Evolutionary conservation across 2,888 invertebrate genomes (phyloP), one percentile per base, ranked within the genome.

Genomic region (Diloba caeruleocephala): DNA sequence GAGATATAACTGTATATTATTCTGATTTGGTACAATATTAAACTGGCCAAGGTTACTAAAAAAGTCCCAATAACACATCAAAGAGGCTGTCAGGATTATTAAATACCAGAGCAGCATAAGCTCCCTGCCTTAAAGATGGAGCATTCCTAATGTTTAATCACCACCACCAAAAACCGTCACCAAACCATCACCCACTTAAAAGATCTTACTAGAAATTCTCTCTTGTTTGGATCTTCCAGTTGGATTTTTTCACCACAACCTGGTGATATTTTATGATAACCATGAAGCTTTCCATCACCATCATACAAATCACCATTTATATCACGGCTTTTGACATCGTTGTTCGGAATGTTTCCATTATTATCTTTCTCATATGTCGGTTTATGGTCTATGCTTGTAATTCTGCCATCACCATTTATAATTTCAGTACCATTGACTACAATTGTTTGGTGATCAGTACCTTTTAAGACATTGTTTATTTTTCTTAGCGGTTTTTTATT

Each of bases 171-270:
- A 13, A 23, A 14, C 19, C 26, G 17, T 21, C 28, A 0, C 26
- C n/a, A 3, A 13, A 56, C 68, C 65, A 68, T 21, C 74, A 76
- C 66, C 69, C 14, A 23, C 13, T 12, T 36, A 51, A 71, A 53
- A 39, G n/a, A 1, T 70, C 91, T 85, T 89, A 93, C 92, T 46
- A 92, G 77, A 6, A 79, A 49, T 42, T 93, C 93, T 53, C 83
- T 92, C 42, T 92, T 92, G 54, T 86, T 62, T 1, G 88, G 88
- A 70, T 92, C 85, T 63, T 93, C 92, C 13, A 92, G 55, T 32
- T 93, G 89, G 54, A 92, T 89, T 17, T 82, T 74, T 19, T 87
- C 66, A 8, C 83, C 84, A 62, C 91, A 92, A 0, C 89, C 90
- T 0, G 84, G 73, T 2, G 90, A 76, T 33, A 87, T 88, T 57